A percentile compares a stretch with the other conserved stretches of the same genome.
Evolutionary conservation across 64 coral and sea anemone genomes (phyloP).

Genomic region (Platygyra sinensis): DNA sequence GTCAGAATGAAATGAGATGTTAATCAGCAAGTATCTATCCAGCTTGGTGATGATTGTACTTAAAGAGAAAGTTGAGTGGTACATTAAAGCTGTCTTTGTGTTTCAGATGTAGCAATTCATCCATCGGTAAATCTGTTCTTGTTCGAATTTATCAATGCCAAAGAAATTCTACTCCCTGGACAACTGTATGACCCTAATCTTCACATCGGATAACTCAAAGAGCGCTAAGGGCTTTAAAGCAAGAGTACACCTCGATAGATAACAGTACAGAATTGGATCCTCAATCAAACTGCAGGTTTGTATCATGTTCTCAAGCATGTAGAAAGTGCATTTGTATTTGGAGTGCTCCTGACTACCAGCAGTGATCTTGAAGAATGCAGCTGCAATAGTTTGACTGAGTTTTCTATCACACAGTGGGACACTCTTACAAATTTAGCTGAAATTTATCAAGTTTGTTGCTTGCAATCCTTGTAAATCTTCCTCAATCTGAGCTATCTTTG

Average conservation of each 20-base stretch:
- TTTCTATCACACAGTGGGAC: too few species aligned
- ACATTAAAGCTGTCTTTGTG: background rate
- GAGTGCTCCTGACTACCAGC: too few species aligned
- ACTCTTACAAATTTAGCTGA: too few species aligned
- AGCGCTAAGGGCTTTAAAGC: slow-evolving; percentile 19
- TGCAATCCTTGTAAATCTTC: too few species aligned
- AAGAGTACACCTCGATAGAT: slow-evolving; percentile 12
- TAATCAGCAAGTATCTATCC: too few species aligned
- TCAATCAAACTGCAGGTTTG: background rate
- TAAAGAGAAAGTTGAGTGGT: background rate
- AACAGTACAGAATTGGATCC: slow-evolving; percentile 26
- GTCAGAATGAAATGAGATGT: too few species aligned
- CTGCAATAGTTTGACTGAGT: too few species aligned
- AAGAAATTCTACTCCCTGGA: slow-evolving; percentile 50
- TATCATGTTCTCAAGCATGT: background rate
- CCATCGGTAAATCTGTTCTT: slow-evolving; percentile 56
- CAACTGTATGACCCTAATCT: slow-evolving; percentile 37
- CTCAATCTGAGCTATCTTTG: too few species aligned
- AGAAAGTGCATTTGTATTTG: too few species aligned
- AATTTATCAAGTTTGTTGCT: too few species aligned
- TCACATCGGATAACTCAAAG: slow-evolving; percentile 33
- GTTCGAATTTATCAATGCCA: background rate
- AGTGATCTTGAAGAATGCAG: too few species aligned
- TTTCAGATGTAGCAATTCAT: background rate
- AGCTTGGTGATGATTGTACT: too few species aligned